Evolutionary conservation across 1,140 invertebrate genomes (phyloP), one percentile per base, ranked within the genome.

Genomic region (Chelonus insularis): DNA sequence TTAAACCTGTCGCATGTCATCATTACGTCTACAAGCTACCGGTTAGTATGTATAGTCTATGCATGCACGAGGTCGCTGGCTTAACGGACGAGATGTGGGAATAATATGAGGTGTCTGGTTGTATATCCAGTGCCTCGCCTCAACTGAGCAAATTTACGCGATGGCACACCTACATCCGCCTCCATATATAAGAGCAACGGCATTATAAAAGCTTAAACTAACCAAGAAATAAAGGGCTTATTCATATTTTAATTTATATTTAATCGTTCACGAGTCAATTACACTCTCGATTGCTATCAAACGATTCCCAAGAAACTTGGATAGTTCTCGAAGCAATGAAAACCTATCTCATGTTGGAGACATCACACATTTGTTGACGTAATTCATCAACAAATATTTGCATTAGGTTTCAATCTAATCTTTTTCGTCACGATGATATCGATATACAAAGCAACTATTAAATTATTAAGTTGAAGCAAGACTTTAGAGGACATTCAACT

Each of bases 91-190:
- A 36, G 50, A 34, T 52, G n/a, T 34, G 50, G 6, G 25, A 34
- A 3, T 32, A 34, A 37, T 9, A n/a, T 34, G 29, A 34, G 25
- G 29, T 34, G 29, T 12, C 29, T 39, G 14, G 5, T 54, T 21
- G 20, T 55, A 55, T 23, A 55, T 29, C 8, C 18, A 55, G 32
- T 54, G 20, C 32, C 18, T 60, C 12, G 45, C 21, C 34, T 55
- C 41, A 9, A 47, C 41, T 43, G 50, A 47, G 41, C 39, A 61
- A 61, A 61, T 61, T 61, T 61, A 61, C 51, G 51, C 29, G 39
- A 48, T 45, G 59, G 39, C 51, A 61, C 51, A 45, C 50, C 59
- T 61, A 61, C 25, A 43, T 43, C 36, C 36, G 32, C 48, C 21
- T 41, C n/a, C 16, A 16, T 32, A 20, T 25, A 45, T 23, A 52